Evolutionary conservation across 2,113 vertebrate species (phyloP), one percentile per base, ranked within the genome.

Genomic region (Acanthochromis polyacanthus): DNA sequence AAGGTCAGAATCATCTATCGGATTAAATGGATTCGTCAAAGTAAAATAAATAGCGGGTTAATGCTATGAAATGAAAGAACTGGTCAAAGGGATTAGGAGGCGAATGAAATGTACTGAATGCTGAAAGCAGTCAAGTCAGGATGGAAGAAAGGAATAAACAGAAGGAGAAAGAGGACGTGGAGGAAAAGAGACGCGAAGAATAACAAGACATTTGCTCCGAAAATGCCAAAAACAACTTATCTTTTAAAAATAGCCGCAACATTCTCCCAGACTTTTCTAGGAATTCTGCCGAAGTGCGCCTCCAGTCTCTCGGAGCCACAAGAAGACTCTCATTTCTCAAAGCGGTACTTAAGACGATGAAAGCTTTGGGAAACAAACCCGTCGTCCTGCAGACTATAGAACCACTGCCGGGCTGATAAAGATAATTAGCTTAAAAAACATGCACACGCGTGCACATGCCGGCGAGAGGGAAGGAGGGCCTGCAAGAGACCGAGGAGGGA

Each of bases 401-500:
- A 22, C 1, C 23, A 62, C 81, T 52, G 28, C 82, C 30, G 61
- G 64, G 61, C 78, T 56, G 80, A 89, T 83, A 60, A 83, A 81
- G 71, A 85, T 87, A 86, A 85, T 89, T 75, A 85, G 84, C 84
- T 85, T 63, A 43, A 19, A 38, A 68, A 60, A 71, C 36, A 56
- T 68, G 64, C 36, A 71, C 28, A 25, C 25, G 25, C 25, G 25
- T 25, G 40, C 50, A 78, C 36, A 64, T 56, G 51, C 45, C 1
- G 32, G 43, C 1, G 62, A 17, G 25, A 62, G 38, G 0, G 10
- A 53, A 15, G 25, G 46, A 45, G 75, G 64, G 50, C 20, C 63
- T 48, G 62, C 17, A 50, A 30, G 30, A 30, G 9, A 74, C n/a
- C 62, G 63, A 56, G 28, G 52, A 59, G 74, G 57, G 36, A 69